Evolutionary conservation across 2,888 invertebrate genomes (phyloP), one percentile per base, ranked within the genome.

Genomic region (Oeneis ivallda): DNA sequence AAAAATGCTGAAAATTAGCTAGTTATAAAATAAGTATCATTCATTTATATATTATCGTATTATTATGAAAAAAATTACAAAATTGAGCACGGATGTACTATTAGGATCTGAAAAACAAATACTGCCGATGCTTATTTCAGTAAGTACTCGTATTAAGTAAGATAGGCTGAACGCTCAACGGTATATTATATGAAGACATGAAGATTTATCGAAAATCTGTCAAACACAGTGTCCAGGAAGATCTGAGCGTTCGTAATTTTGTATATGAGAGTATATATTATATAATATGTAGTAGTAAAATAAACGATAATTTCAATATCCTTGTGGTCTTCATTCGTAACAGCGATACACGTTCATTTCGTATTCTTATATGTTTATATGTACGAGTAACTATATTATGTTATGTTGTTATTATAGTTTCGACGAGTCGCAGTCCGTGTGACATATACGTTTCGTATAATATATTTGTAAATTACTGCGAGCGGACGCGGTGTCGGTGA

Each of bases 281-380:
- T 53, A 39, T 39, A 39, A 41, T 78, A 64, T 69, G 19, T 79
- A 73, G 71, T 77, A 75, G 75, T 76, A 76, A 78, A 74, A 70
- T 79, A 76, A 79, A 79, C 75, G 79, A 81, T 85, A 82, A 85
- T 85, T 87, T 84, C 78, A 85, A 90, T 87, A 90, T 92, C 92
- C 92, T 87, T 92, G 92, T 92, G 92, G 92, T 92, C 91, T 92
- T 89, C 81, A 89, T 87, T 86, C 81, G 83, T 84, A 86, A 87
- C 89, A 87, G 87, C 87, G 87, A 87, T 87, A 86, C 86, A 86
- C 83, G 85, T 88, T 88, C 81, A 79, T 82, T 87, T 86, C 72
- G 76, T 82, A 82, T 79, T 80, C 76, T 79, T 80, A 81, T 81
- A 79, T 82, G 80, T 81, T 82, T 77, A 79, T 82, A 75, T 74